phyloP scores from a whole-genome alignment of 2,113 vertebrate genomes.

The Pterophyllum scalare region DNA sequence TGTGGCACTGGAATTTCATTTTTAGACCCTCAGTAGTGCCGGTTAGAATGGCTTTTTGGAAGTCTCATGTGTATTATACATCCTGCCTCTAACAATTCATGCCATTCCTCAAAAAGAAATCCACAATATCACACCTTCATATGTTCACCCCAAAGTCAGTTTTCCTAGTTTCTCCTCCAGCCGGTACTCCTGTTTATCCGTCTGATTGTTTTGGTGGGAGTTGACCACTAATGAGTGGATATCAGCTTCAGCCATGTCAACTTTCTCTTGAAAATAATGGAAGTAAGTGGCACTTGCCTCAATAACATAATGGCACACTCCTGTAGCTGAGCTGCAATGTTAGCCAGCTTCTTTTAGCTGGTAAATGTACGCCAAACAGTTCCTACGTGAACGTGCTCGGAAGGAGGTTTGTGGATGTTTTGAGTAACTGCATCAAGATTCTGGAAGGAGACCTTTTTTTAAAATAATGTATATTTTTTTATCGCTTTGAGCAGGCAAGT shows the following conservation, averaged over 20 bases:
- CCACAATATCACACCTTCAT: constrained; percentile 52
- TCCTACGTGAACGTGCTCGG: not conserved
- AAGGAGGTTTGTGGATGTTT: not conserved
- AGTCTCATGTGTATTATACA: constrained; percentile 42
- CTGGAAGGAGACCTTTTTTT: not conserved
- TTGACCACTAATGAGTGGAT: not conserved
- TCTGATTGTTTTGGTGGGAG: not conserved
- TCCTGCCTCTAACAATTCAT: constrained; percentile 11
- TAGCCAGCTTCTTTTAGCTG: not conserved
- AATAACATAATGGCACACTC: not conserved
- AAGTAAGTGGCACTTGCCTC: not conserved
- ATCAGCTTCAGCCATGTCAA: not conserved
- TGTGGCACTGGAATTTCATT: constrained; percentile 46
- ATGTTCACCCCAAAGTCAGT: not conserved
- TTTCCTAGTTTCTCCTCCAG: not conserved
- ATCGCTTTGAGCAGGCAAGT: not conserved
- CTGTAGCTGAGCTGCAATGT: not conserved
- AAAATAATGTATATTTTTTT: not conserved
- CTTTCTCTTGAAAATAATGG: not conserved
- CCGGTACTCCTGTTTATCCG: not conserved
- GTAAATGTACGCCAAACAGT: not conserved
- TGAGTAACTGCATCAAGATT: not conserved
- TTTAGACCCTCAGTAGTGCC: constrained; percentile 10
- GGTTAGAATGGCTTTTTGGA: constrained; percentile 39
- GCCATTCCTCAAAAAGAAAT: constrained; percentile 28